Percentiles rank a stretch among this genome's conserved stretches.
Evolutionary conservation across 2,797 vertebrate species (phyloP).

Genomic region (Distichodus sexfasciatus): DNA sequence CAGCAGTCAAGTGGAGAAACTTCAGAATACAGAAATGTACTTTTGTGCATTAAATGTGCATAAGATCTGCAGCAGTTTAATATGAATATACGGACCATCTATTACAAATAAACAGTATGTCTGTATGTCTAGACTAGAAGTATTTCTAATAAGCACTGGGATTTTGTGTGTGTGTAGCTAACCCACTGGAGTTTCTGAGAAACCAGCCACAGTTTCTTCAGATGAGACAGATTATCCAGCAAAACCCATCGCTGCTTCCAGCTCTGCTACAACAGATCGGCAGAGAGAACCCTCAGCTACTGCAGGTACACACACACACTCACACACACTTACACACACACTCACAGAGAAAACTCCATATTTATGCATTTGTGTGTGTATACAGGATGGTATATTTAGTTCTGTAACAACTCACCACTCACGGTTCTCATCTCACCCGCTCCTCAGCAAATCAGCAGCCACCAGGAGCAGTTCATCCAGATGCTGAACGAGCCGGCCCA

Average conservation of each 20-base stretch:
- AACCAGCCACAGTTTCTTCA: conserved; percentile 95
- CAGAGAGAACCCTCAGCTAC: conserved; percentile 89
- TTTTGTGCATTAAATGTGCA: no score
- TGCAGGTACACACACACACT: conserved; percentile 76
- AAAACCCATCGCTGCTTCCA: conserved; percentile 90
- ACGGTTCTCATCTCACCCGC: no score
- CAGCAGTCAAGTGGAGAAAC: no score
- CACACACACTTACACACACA: neutral
- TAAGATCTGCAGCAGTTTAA: no score
- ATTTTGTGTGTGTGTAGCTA: conserved; percentile 69
- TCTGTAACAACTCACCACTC: no score
- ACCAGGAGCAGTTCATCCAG: conserved; percentile 96
- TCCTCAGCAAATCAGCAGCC: conserved; percentile 88
- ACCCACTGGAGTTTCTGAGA: conserved; percentile 91
- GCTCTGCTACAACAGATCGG: conserved; percentile 93
- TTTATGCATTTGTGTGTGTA: no score
- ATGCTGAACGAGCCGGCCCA: conserved; percentile 93
- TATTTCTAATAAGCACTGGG: no score
- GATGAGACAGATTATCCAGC: conserved; percentile 97
- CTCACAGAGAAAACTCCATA: no score
- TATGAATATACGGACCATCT: no score
- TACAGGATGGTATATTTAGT: no score
- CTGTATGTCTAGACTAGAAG: neutral
- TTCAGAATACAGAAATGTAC: no score
- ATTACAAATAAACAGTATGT: no score